Evolutionary conservation across 2,797 vertebrate species (phyloP), one percentile per base, ranked within the genome.

Genomic region (Chelidonichthys spinosus): DNA sequence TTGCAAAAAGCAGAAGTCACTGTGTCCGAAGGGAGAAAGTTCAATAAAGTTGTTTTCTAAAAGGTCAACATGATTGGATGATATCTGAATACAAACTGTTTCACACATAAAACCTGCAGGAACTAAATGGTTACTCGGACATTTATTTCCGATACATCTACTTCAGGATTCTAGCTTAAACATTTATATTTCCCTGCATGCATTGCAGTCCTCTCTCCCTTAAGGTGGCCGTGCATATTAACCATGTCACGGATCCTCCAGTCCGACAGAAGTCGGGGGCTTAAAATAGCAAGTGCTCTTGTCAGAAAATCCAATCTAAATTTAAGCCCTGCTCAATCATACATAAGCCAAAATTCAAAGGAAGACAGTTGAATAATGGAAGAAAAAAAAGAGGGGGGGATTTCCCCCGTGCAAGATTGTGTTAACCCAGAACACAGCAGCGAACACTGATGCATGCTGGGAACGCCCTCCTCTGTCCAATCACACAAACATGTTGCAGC

Each of bases 241-340:
- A 78, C 78, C 49, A 61, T 60, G 69, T 75, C 69, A 35, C 74
- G 69, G 39, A 43, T 50, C 72, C 56, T 74, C 70, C 47, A 72
- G 68, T 69, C 43, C 65, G 56, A 47, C 69, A 73, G 13, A 74
- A 63, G 56, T 56, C 14, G 2, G 56, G 58, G 46, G 60, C 80
- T 86, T 84, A 79, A 89, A 87, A 85, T 79, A 81, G 68, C 69
- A 44, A 76, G 74, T 25, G 4, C 60, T 44, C 82, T 47, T 87
- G 83, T 77, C 83, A 74, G 80, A 79, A 75, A 87, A 84, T 76
- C 78, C 70, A 60, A 88, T 84, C 83, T 89, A 68, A 90, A 86
- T 79, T 80, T 62, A 86, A 82, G 72, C 69, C 72, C 80, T 67
- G 68, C 64, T 84, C 69, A 77, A 70, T 85, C 81, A 82, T 73